These are phyloP conservation scores for Elymnias hypermnestra DNA, from an alignment of 1,140 invertebrate species.

Conservation along the genomic window DNA sequence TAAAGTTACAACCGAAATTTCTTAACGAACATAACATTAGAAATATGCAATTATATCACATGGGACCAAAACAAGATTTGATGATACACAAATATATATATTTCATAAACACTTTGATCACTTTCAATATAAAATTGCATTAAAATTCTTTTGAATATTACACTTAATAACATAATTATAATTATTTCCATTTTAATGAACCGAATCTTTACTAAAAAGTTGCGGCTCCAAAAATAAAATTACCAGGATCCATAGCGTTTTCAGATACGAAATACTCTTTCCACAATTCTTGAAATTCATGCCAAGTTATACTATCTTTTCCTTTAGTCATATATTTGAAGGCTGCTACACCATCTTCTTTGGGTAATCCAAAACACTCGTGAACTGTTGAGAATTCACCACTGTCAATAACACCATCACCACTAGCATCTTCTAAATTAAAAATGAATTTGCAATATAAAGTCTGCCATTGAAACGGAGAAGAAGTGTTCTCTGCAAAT, in stretches of 20 bases:
- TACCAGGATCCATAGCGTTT: conserved; percentile 77
- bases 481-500: conserved; percentile 81
- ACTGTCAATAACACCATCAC: conserved; percentile 85
- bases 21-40: too few species aligned
- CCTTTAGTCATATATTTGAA: conserved; percentile 85
- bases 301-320: conserved; percentile 79
- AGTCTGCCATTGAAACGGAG: conserved; percentile 85
- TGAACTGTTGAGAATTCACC: conserved; percentile 86
- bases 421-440: conserved; percentile 86
- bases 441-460: conserved; percentile 89
- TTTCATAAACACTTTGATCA: too few species aligned
- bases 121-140: too few species aligned
- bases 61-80: too few species aligned
- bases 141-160: too few species aligned
- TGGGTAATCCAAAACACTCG: conserved; percentile 81
- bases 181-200: too few species aligned
- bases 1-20: too few species aligned
- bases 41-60: too few species aligned
- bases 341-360: conserved; percentile 81
- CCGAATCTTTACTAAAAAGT: conserved; percentile 15
- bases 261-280: conserved; percentile 86
- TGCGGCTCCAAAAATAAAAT: conserved; percentile 27
- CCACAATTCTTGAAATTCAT: conserved; percentile 84
- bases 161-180: too few species aligned
- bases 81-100: too few species aligned